Percentiles rank a stretch among this genome's conserved stretches.
Evolutionary conservation across 64 coral and sea anemone genomes (phyloP).

Genomic region (Montipora capricornis): DNA sequence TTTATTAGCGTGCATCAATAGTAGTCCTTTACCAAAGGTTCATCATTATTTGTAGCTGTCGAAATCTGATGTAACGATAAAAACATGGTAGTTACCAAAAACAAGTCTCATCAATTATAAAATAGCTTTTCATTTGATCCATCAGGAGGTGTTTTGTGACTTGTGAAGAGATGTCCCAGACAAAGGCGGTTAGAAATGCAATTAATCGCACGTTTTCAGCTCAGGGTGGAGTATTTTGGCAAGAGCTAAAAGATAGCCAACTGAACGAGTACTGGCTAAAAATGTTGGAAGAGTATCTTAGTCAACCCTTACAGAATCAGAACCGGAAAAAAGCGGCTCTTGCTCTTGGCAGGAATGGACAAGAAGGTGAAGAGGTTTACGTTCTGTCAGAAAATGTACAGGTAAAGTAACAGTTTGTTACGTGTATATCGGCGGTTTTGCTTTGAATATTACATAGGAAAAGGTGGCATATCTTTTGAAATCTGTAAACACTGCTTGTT

Average conservation of each 20-base stretch:
- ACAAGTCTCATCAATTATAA: too few relatives aligned
- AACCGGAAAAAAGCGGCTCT: background rate
- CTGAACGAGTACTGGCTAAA: background rate
- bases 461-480: too few relatives aligned
- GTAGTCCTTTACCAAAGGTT: too few relatives aligned
- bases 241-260: background rate
- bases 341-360: background rate
- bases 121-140: too few relatives aligned
- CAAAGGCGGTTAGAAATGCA: slow-evolving; percentile 4
- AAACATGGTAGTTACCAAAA: too few relatives aligned
- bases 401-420: background rate
- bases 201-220: slow-evolving; percentile 7
- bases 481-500: too few relatives aligned
- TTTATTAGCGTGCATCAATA: too few relatives aligned
- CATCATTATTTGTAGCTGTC: too few relatives aligned
- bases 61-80: too few relatives aligned
- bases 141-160: slow-evolving; percentile 16
- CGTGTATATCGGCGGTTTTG: too few relatives aligned
- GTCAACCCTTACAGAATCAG: background rate
- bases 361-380: background rate
- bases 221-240: slow-evolving; percentile 9
- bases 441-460: background rate
- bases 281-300: too few relatives aligned
- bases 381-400: background rate
- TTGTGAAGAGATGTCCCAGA: background rate